Evolutionary conservation across 1,140 invertebrate species (phyloP), one percentile per base, ranked within the genome.

Genomic region (Aphis gossypii): DNA sequence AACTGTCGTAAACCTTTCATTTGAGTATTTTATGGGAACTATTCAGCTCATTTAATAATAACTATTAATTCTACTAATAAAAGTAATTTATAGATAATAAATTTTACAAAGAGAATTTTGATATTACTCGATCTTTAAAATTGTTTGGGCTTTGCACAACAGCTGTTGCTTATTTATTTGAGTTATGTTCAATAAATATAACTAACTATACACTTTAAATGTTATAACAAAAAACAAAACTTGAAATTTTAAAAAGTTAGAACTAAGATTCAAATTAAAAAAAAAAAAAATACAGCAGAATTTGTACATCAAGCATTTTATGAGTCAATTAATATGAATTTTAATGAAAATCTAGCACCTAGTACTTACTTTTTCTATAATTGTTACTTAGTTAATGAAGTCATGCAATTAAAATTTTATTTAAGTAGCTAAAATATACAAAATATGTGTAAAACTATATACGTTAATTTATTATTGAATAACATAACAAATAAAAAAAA

Each of bases 1-100:
- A 48, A 46, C 25, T 48, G 84, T n/a, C 84, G 48, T 87, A 46
- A 5, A 18, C 30, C 41, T 86, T 86, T 44, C 4, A 86, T 86
- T 86, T 46, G 25, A 18, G 25, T 46, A 87, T 48, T 46, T 87
- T 0, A 46, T 46, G 30, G 46, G 9, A 86, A 86, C 8, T 44
- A 86, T 86, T 46, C 84, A 84, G 23, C 44, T 86, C 20, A 86
- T 86, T 86, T 86, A 48, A 87, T 87, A 87, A 48, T 4, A 87
- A 46, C 44, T 48, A 87, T 87, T 48, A n/a, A 46, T 6, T 48
- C 30, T n/a, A 0, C 44, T n/a, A 87, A 46, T 87, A 11, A n/a
- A 48, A 46, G 44, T 87, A 0, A 87, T 87, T 9, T 46, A 86
- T 46, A 46, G 4, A 5, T 25, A 87, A 2, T n/a, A 87, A n/a